Evolutionary conservation across 2,888 invertebrate species (phyloP), one percentile per base, ranked within the genome.

Genomic region (Himalopsyche japonica): DNA sequence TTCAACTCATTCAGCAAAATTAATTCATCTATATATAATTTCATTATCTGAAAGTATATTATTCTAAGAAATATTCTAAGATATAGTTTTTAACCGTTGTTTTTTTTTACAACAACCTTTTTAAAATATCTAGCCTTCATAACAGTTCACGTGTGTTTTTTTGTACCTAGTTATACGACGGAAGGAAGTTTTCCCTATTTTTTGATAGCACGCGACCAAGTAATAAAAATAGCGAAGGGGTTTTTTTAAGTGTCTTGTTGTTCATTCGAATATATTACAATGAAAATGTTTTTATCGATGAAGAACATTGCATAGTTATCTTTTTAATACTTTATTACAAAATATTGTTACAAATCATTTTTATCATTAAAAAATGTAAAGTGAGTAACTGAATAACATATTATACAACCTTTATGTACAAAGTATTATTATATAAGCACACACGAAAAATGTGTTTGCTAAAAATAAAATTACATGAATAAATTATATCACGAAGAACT

Each of bases 131-230:
- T 64, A 30, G 27, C 30, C 27, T 27, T 27, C 27, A 27, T 27
- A 70, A 27, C 70, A 27, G 70, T 70, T 70, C 70, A 70, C 70
- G 70, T 82, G 47, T 80, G 81, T 81, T 84, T 84, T n/a, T 76
- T 81, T 84, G 30, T 79, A 18, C 27, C 76, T 32, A 79, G 79
- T 77, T 70, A 27, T 70, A 70, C 30, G 30, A 15, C 12, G 70
- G 70, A 24, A 27, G 70, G 27, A 70, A 43, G 27, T 48, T 49
- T 84, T 84, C 79, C 84, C 84, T 76, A 37, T 79, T 85, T 85
- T 85, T 85, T 83, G 81, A 57, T 76, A 79, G 86, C 86, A 86
- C 86, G 86, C 86, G 84, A 86, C 86, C 85, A 86, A 82, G 84
- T 86, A 82, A 84, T 83, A 85, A 85, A 85, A 81, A 84, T 27